Evolutionary conservation across 2,113 vertebrate genomes (phyloP).

Genomic region (Microcebus lehilahytsara): DNA sequence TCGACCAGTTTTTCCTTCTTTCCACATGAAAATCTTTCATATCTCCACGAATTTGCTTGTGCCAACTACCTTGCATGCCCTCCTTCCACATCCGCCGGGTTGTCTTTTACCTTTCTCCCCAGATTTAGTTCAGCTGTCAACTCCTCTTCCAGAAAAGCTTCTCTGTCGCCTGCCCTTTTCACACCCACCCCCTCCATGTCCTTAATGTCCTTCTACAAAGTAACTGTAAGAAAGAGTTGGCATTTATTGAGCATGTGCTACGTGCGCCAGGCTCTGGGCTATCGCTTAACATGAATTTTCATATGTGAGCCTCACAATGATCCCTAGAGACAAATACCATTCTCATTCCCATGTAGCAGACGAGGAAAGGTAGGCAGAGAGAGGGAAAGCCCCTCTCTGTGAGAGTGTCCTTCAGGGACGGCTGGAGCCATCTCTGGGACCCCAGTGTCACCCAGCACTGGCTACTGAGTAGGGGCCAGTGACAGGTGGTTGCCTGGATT

Average conservation of each 20-base stretch:
- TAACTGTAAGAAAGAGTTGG: not conserved
- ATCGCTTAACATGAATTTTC: not conserved
- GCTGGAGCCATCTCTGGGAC: not conserved
- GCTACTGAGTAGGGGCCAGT: not conserved
- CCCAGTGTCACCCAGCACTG: no score
- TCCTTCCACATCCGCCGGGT: not conserved
- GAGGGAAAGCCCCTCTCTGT: not conserved
- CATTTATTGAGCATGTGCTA: not conserved
- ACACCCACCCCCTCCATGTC: rapidly evolving
- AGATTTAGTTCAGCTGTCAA: not conserved
- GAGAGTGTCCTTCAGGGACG: not conserved
- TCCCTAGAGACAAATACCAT: not conserved
- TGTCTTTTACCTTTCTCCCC: not conserved
- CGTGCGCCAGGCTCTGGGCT: not conserved
- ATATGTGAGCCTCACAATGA: not conserved
- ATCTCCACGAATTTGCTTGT: not conserved
- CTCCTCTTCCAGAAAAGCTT: not conserved
- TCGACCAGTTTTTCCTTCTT: not conserved
- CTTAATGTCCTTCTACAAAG: not conserved
- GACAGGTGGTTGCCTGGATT: not conserved
- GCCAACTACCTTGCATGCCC: not conserved
- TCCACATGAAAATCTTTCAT: not conserved
- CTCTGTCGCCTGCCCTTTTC: not conserved
- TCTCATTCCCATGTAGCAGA: not conserved
- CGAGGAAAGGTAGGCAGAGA: not conserved